phyloP scores from a whole-genome alignment of 2,797 vertebrate genomes.

The Galaxias olidus region DNA sequence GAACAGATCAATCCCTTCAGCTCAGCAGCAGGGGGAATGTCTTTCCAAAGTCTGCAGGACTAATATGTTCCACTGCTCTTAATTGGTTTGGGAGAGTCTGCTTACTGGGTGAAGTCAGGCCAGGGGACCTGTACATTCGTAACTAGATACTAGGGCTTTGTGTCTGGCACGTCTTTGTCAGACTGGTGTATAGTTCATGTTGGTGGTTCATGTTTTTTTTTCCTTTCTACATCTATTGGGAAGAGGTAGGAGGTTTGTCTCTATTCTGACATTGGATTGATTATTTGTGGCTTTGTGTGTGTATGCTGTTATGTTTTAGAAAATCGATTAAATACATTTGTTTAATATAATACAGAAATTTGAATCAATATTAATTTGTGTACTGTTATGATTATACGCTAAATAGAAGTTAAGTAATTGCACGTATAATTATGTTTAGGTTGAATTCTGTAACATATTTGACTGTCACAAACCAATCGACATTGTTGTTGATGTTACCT shows the following conservation, averaged over 20 bases:
- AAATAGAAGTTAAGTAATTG: too few relatives aligned
- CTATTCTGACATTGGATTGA: neutral
- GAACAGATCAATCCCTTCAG: neutral
- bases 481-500: too few relatives aligned
- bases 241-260: too few relatives aligned
- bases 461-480: too few relatives aligned
- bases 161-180: constrained; percentile 4
- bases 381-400: too few relatives aligned
- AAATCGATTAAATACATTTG: neutral
- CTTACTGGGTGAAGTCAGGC: neutral
- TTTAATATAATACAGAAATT: neutral
- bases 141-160: neutral
- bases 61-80: neutral
- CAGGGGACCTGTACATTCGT: neutral
- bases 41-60: neutral
- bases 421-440: too few relatives aligned
- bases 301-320: neutral
- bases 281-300: neutral
- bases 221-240: neutral
- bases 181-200: neutral
- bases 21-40: neutral
- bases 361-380: too few relatives aligned
- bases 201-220: neutral
- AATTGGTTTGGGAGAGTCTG: neutral
- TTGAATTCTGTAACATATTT: too few relatives aligned